A percentile compares a stretch with the other conserved stretches of the same genome.
Conservation (phyloP, 1,140 invertebrate species). For the Apocrypta bakeri region DNA sequence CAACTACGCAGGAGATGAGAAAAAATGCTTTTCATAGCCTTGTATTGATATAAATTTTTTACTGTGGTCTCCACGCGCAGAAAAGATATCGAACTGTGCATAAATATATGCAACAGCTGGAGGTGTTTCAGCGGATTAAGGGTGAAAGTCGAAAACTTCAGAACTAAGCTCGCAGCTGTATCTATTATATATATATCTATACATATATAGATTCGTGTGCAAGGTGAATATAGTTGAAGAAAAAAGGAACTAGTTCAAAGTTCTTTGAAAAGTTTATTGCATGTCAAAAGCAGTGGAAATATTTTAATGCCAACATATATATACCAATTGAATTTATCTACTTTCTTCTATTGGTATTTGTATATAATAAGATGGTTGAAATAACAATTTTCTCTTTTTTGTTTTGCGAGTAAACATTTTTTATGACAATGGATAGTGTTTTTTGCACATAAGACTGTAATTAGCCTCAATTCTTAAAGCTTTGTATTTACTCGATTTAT, state of each 20-base stretch:
- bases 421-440: not conserved
- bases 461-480: too few species aligned
- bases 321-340: not conserved
- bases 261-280: conserved; percentile 5
- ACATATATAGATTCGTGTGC: not conserved
- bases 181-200: not conserved
- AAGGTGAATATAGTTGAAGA: not conserved
- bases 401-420: not conserved
- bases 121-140: conserved; percentile 13
- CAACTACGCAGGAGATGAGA: not conserved
- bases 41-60: not conserved
- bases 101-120: not conserved
- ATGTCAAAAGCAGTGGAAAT: not conserved
- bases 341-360: not conserved
- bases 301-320: not conserved
- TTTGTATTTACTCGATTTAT: not conserved
- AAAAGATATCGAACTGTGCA: not conserved
- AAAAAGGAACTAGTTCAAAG: conserved; percentile 33
- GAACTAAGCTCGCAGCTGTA: not conserved
- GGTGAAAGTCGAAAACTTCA: conserved; percentile 5
- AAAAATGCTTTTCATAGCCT: not conserved
- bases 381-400: not conserved
- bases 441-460: too few species aligned
- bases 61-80: not conserved
- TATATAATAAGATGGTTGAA: not conserved